These are phyloP conservation scores for Drosophila nannoptera DNA, from an alignment of 1,140 invertebrate genomes.

Conservation along the genomic window DNA sequence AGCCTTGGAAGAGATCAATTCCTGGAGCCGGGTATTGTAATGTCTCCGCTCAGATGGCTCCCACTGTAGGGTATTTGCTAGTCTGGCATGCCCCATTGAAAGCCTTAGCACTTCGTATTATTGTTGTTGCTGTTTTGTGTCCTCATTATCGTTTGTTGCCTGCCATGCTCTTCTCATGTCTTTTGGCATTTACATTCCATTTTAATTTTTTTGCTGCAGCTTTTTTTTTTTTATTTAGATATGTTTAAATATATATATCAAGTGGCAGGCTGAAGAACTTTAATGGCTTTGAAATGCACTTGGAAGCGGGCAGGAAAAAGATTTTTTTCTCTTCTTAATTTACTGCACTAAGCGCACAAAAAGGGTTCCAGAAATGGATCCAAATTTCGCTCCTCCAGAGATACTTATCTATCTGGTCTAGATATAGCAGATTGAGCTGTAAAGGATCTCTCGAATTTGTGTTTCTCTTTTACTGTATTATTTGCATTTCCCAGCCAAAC, in stretches of 20 bases:
- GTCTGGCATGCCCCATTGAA: not conserved
- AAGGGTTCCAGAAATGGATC: not conserved
- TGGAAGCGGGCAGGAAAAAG: constrained; percentile 47
- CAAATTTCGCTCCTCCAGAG: too few relatives aligned
- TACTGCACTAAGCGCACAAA: constrained; percentile 21
- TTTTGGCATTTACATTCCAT: constrained; percentile 67
- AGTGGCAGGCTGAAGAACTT: constrained; percentile 59
- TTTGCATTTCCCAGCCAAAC: not conserved
- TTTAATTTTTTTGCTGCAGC: constrained; percentile 13
- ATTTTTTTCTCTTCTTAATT: constrained; percentile 41
- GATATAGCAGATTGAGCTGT: too few relatives aligned
- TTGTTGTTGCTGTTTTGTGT: constrained; percentile 60
- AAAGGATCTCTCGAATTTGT: too few relatives aligned
- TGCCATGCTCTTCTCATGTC: constrained; percentile 59
- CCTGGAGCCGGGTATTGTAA: too few relatives aligned
- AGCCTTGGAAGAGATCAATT: too few relatives aligned
- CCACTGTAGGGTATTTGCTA: constrained; percentile 13
- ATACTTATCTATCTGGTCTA: too few relatives aligned
- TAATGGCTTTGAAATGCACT: constrained; percentile 70
- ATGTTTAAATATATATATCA: constrained; percentile 13
- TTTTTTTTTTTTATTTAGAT: constrained; percentile 42
- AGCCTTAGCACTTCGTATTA: constrained; percentile 6
- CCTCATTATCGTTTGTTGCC: constrained; percentile 73
- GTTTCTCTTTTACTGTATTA: too few relatives aligned
- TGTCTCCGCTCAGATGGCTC: too few relatives aligned